phyloP scores from a whole-genome alignment of 2,113 vertebrate species.

The Chaetodon trifascialis region DNA sequence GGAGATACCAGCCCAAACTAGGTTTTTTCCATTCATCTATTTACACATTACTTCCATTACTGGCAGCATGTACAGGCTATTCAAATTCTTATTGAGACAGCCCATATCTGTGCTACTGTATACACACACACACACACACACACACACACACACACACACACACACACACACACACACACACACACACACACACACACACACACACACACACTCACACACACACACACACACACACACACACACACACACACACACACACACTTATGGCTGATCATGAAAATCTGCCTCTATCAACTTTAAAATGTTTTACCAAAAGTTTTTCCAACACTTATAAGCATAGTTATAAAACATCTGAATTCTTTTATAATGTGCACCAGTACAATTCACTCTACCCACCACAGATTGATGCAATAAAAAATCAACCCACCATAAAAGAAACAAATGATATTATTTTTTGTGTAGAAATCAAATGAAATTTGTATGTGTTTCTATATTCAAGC shows the following conservation, averaged over 20 bases:
- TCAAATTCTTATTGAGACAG: background rate
- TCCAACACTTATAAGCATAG: conserved; percentile 46
- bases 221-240: background rate
- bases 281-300: conserved; percentile 28
- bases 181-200: conserved; percentile 1
- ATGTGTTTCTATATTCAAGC: background rate
- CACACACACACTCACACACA: background rate
- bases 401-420: background rate
- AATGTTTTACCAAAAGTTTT: conserved; percentile 54
- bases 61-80: background rate
- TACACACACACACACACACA: background rate
- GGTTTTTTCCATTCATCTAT: too few relatives aligned
- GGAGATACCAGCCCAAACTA: background rate
- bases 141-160: conserved; percentile 1
- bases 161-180: background rate
- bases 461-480: conserved; percentile 3
- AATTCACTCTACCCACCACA: background rate
- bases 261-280: background rate
- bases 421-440: conserved; percentile 5
- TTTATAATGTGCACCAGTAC: conserved; percentile 7
- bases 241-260: background rate
- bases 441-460: background rate
- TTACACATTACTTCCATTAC: background rate
- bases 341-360: conserved; percentile 29
- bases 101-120: background rate